Evolutionary conservation across 2,113 vertebrate species (phyloP).

Genomic region (Menura novaehollandiae): DNA sequence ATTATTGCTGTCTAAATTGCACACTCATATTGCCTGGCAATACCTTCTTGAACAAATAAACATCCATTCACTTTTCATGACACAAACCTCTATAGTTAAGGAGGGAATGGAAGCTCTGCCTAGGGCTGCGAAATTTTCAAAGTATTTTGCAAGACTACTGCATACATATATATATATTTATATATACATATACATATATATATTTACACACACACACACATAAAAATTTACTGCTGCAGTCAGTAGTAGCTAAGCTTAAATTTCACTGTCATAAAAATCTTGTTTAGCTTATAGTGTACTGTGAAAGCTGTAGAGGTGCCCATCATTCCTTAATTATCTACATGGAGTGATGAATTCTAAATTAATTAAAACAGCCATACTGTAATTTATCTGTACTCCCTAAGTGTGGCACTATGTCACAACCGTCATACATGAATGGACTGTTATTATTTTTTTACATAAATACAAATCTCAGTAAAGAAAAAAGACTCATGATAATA

Average conservation of each 20-base stretch:
- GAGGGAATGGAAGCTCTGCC: background rate
- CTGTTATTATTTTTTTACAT: background rate
- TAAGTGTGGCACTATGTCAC: background rate
- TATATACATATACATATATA: too few species aligned
- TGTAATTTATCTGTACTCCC: background rate
- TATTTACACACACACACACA: accelerated
- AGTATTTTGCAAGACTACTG: background rate
- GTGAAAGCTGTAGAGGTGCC: background rate
- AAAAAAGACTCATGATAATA: background rate
- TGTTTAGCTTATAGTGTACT: background rate
- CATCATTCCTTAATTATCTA: background rate
- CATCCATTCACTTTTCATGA: background rate
- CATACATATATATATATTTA: too few species aligned
- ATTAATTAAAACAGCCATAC: background rate
- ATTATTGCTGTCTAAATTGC: background rate
- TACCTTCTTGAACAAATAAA: background rate
- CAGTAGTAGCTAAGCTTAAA: background rate
- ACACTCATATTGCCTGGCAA: background rate
- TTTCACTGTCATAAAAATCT: background rate
- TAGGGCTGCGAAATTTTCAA: background rate
- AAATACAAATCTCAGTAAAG: background rate
- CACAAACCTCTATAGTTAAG: background rate
- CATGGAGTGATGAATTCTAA: background rate
- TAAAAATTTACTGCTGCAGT: background rate
- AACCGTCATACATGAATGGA: background rate